Percentiles rank a stretch among this genome's conserved stretches.
Conservation (phyloP, 2,888 invertebrate species). For the Gerosis bhagava region DNA sequence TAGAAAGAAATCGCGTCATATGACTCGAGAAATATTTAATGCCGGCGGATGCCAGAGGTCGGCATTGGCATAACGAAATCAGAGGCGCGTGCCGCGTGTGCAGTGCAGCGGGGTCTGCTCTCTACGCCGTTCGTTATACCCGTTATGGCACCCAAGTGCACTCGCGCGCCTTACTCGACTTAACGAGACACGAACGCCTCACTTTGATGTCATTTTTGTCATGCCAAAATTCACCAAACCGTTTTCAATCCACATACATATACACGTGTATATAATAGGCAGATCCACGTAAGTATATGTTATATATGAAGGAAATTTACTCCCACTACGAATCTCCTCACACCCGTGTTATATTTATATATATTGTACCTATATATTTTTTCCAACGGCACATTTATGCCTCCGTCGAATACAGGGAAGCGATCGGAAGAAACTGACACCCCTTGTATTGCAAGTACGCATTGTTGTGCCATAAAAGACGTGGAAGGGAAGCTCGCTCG, state of each 20-base stretch:
- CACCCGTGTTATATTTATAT: no score
- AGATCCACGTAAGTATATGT: no score
- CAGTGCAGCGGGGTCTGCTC: no score
- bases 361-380: no score
- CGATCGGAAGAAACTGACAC: constrained; percentile 51
- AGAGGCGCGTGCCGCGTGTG: constrained; percentile 36
- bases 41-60: no score
- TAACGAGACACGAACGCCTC: constrained; percentile 66
- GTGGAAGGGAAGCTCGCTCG: constrained; percentile 60
- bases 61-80: no score
- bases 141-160: constrained; percentile 69
- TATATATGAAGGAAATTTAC: no score
- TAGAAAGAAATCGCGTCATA: no score
- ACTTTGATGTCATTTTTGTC: constrained; percentile 62
- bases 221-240: constrained; percentile 27
- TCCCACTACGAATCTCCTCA: no score
- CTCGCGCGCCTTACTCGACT: constrained; percentile 64
- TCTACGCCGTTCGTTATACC: constrained; percentile 73
- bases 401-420: constrained; percentile 46
- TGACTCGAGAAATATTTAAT: no score
- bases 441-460: constrained; percentile 67
- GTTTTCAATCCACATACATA: constrained; percentile 6
- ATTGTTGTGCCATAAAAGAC: constrained; percentile 71
- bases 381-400: constrained; percentile 34
- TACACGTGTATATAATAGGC: not conserved